Evolutionary conservation across 2,888 invertebrate species (phyloP), one percentile per base, ranked within the genome.

Genomic region (Platypus cylindrus): DNA sequence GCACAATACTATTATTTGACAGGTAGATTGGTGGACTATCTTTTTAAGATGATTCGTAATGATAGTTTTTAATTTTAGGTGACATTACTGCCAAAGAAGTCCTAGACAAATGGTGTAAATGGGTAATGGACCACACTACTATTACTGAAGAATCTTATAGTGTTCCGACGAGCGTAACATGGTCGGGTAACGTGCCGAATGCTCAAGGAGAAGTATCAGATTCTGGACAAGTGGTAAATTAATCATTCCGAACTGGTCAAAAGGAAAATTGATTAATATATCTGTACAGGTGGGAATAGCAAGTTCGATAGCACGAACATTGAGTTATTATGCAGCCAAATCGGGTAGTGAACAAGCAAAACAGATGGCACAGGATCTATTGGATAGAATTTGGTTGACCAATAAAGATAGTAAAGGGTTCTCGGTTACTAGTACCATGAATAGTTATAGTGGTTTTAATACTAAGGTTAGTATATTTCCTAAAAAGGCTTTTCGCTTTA

Each of bases 1-100:
- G 48, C 48, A 3, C 48, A 48, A 32, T 48, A 45, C 17, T 48
- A 46, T 23, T 48, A 48, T 29, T 36, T 48, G 11, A 45, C 43
- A 20, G 46, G 46, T 37, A 34, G 34, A 22, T n/a, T 11, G 11
- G 14, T 12, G 14, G 20, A n/a, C 27, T 3, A n/a, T 2, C 8
- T 20, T 18, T 20, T 15, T 20, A 9, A 13, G 5, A 13, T 32
- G 14, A 13, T 22, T n/a, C n/a, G n/a, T 14, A 7, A 17, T 4
- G 3, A 13, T 5, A 4, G 3, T 7, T 4, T n/a, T 29, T 14
- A 35, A 15, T 17, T 12, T 12, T 30, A 37, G 37, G 30, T 11
- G 46, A 48, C 27, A 29, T 37, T 5, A 45, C 27, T 17, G 46
- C 44, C 13, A 39, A 48, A 36, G 12, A 30, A 12, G 36, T 45